A percentile compares a stretch with the other conserved stretches of the same genome.
Conservation (phyloP, 2,888 invertebrate species). For the Amaurobius ferox region DNA sequence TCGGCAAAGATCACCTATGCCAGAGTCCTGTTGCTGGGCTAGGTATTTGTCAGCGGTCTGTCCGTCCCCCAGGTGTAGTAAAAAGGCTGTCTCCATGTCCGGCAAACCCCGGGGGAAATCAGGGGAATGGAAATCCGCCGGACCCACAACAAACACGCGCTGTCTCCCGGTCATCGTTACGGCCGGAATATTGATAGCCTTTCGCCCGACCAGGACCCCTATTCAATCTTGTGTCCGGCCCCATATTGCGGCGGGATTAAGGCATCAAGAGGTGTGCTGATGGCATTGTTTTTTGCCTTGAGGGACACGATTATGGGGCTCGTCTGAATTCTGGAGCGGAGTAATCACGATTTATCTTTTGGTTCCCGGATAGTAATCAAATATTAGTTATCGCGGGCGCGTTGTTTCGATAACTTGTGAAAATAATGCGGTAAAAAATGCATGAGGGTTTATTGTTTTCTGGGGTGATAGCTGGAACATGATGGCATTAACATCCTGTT, state of each 20-base stretch:
- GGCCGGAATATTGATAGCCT: conserved; percentile 69
- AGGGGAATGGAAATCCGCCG: conserved; percentile 45
- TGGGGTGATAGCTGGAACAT: not conserved
- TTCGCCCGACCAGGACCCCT: conserved; percentile 26
- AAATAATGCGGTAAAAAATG: not conserved
- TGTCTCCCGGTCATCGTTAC: conserved; percentile 59
- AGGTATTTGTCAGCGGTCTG: conserved; percentile 59
- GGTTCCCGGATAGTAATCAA: not conserved
- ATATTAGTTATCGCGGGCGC: conserved; percentile 11
- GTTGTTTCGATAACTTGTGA: not conserved
- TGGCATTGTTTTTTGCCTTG: conserved; percentile 2
- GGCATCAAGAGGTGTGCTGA: conserved; percentile 50
- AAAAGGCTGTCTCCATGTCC: conserved; percentile 68
- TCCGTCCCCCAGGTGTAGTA: conserved; percentile 45
- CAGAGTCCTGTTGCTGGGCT: conserved; percentile 15
- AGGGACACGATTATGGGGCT: conserved; percentile 14
- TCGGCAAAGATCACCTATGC: conserved; percentile 5
- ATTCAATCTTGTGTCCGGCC: conserved; percentile 49
- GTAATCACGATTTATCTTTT: conserved; percentile 13
- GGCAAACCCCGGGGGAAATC: conserved; percentile 56
- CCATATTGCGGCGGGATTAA: conserved; percentile 25
- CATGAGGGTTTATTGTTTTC: not conserved
- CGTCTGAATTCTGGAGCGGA: conserved; percentile 6
- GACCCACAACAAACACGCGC: conserved; percentile 18
- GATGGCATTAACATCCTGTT: too few relatives aligned